Conservation (phyloP, 2,797 vertebrate species). For the Pseudotriccus pelzelni region DNA sequence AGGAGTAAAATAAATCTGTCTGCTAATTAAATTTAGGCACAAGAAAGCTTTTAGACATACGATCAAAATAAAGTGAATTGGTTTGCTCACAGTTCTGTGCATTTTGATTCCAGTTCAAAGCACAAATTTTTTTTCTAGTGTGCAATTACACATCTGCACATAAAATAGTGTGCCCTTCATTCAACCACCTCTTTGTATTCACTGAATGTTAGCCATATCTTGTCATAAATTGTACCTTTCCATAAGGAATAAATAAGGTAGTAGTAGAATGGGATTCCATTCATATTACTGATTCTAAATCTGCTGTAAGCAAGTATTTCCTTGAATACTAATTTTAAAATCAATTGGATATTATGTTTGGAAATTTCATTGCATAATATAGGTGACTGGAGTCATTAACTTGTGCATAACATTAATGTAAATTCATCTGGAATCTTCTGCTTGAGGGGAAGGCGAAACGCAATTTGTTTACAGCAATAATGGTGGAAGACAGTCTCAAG, state of each 20-base stretch:
- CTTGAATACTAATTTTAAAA: slow-evolving; percentile 24
- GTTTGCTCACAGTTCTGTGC: not conserved
- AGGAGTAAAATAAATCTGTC: not conserved
- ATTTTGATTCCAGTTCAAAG: not conserved
- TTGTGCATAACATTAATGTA: not conserved
- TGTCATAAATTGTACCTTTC: not conserved
- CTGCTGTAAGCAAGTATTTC: not conserved
- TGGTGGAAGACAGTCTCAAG: not conserved
- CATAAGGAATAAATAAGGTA: not conserved
- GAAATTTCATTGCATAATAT: not conserved
- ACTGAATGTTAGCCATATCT: not conserved
- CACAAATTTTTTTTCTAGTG: not conserved
- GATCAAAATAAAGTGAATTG: not conserved
- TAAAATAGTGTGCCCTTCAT: not conserved
- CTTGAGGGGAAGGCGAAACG: not conserved
- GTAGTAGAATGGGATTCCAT: not conserved
- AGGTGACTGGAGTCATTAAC: not conserved
- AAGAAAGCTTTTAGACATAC: not conserved
- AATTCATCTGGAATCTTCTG: not conserved
- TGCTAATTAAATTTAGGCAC: not conserved
- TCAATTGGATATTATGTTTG: not conserved
- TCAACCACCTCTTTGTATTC: not conserved
- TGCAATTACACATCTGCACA: not conserved
- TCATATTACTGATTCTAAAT: not conserved
- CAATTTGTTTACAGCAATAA: not conserved